phyloP scores from a whole-genome alignment of 2,888 invertebrate species.

The Hyposoter didymator region DNA sequence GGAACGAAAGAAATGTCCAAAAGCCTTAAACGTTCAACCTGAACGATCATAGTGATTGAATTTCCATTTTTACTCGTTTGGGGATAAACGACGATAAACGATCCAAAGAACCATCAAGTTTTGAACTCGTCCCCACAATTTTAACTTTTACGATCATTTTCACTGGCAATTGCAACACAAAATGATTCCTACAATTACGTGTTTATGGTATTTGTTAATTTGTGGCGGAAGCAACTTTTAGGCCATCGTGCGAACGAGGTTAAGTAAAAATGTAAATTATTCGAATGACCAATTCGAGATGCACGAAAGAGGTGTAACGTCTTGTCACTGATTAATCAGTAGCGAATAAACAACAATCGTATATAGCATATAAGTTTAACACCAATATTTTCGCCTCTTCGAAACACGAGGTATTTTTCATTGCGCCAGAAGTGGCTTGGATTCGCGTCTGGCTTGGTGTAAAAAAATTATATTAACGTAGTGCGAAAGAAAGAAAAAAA shows the following conservation, averaged over 20 bases:
- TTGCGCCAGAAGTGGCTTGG: conserved; percentile 20
- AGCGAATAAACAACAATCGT: neutral
- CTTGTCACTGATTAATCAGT: neutral
- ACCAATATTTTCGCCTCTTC: neutral
- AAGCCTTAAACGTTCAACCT: neutral
- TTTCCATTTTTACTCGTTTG: neutral
- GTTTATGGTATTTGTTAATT: neutral
- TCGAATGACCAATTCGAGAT: neutral
- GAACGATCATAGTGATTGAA: neutral
- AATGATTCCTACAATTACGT: neutral
- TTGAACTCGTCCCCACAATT: neutral
- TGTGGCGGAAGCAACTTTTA: neutral
- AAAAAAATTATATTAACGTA: conserved; percentile 49
- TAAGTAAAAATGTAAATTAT: neutral
- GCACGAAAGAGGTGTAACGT: neutral
- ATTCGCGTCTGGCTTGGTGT: conserved; percentile 23
- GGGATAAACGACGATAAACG: neutral
- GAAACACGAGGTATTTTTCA: conserved; percentile 15
- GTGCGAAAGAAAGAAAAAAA: conserved; percentile 2
- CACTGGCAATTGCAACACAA: neutral
- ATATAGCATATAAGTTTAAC: neutral
- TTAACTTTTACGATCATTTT: neutral
- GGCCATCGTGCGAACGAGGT: neutral
- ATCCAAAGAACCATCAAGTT: neutral
- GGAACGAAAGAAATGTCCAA: neutral